Evolutionary conservation across 2,797 vertebrate species (phyloP).

Genomic region (Champsocephalus esox): DNA sequence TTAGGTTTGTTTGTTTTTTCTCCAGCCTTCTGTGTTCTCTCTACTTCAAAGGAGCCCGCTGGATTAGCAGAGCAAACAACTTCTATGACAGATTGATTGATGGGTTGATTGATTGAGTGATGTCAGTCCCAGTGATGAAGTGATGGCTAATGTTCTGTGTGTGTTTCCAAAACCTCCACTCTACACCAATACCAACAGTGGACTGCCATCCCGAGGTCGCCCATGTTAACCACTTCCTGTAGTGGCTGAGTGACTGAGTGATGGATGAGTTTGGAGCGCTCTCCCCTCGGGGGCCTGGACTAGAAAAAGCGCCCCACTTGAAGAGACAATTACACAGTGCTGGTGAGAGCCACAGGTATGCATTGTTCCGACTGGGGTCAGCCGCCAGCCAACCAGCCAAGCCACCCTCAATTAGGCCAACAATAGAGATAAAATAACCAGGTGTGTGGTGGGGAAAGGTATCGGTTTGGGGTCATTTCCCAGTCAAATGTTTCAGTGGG

Average conservation of each 20-base stretch:
- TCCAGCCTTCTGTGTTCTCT: conserved; percentile 34
- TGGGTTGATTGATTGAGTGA: conserved; percentile 64
- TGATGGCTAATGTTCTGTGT: conserved; percentile 60
- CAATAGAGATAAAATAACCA: conserved; percentile 83
- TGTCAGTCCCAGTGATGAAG: conserved; percentile 64
- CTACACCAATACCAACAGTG: conserved; percentile 31
- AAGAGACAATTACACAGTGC: conserved; percentile 78
- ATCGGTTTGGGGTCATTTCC: conserved; percentile 80
- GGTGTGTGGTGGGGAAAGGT: conserved; percentile 80
- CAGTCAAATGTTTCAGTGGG: conserved; percentile 71
- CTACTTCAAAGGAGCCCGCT: conserved; percentile 58
- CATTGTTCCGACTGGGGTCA: conserved; percentile 83
- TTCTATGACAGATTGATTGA: conserved; percentile 53
- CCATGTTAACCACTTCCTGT: conserved; percentile 84
- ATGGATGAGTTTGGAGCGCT: conserved; percentile 74
- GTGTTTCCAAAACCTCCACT: conserved; percentile 45
- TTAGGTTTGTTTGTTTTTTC: neutral
- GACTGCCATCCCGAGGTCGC: conserved; percentile 69
- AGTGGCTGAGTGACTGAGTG: conserved; percentile 81
- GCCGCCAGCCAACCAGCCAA: conserved; percentile 66
- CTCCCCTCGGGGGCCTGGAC: conserved; percentile 64
- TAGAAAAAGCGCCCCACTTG: conserved; percentile 74
- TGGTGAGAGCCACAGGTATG: conserved; percentile 82
- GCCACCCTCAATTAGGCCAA: conserved; percentile 75
- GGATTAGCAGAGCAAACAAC: conserved; percentile 59